Evolutionary conservation across 2,797 vertebrate species (phyloP), one percentile per base, ranked within the genome.

Genomic region (Channa striata): DNA sequence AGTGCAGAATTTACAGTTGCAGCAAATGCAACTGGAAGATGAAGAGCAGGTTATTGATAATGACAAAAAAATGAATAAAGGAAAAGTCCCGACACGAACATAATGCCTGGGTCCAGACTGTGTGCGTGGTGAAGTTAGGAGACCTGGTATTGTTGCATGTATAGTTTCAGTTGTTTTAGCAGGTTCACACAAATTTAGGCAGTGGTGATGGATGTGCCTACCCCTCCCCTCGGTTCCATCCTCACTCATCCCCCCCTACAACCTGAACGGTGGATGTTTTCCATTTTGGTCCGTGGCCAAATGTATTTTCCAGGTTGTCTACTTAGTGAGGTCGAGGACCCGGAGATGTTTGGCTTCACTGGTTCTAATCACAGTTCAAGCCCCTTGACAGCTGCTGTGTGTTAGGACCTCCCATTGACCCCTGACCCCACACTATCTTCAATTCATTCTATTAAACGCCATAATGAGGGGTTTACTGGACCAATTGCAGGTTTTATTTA

Each of bases 391-490:
- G 94, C 95, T 87, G 91, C 86, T 95, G 88, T 77, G 84, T 90
- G 93, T 96, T 95, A 95, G 94, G 89, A 90, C 91, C 94, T 91
- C 92, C 88, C 77, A 60, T 74, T 92, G 95, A 96, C 95, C 95
- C 90, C 82, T 94, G 89, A 92, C 93, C 95, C 93, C 74, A 59
- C 47, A 76, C 66, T 82, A 95, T 94, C 93, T 93, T 93, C 94
- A 94, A 96, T 92, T 94, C 89, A 93, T 95, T 94, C 93, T 95
- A 95, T 96, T 95, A 96, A 96, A 96, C 92, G 92, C 93, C 90
- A 90, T 96, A 96, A 96, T 96, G 94, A 96, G 94, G 94, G 94
- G 93, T 96, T 96, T 95, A 95, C 94, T 95, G 93, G 92, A 93
- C 91, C 95, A 95, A 94, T 94, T 95, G 93, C 91, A 94, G 93